Evolutionary conservation across 2,113 vertebrate genomes (phyloP).

Genomic region (Tamias sibiricus): DNA sequence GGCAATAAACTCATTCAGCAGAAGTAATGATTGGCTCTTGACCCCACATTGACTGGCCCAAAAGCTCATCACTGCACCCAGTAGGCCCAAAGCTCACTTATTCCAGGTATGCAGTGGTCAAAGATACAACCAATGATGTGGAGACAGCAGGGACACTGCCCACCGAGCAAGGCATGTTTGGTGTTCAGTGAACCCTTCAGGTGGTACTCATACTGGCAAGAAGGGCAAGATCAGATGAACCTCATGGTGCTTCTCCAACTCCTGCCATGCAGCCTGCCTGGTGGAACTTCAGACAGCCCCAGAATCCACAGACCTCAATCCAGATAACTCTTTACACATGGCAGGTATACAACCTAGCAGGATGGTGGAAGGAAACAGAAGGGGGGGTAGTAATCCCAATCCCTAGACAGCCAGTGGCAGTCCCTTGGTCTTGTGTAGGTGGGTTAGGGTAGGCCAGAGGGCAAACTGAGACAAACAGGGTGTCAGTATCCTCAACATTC

Average conservation of each 20-base stretch:
- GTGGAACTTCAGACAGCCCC: slow-evolving; percentile 86
- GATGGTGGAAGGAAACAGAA: neutral
- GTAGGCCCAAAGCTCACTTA: slow-evolving; percentile 89
- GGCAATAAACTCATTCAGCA: neutral
- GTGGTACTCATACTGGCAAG: slow-evolving; percentile 89
- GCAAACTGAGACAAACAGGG: slow-evolving; percentile 82
- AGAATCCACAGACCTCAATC: slow-evolving; percentile 85
- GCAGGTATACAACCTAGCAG: slow-evolving; percentile 90
- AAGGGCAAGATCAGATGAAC: neutral
- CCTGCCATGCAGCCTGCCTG: slow-evolving; percentile 89
- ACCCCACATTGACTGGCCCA: neutral
- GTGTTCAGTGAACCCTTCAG: slow-evolving; percentile 91
- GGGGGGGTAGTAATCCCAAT: neutral
- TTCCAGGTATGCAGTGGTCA: slow-evolving; percentile 89
- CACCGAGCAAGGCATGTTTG: slow-evolving; percentile 89
- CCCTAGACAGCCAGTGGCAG: slow-evolving; percentile 81
- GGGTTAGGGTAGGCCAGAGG: slow-evolving; percentile 83
- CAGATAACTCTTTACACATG: slow-evolving; percentile 89
- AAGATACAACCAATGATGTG: slow-evolving; percentile 90
- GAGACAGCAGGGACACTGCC: slow-evolving; percentile 91
- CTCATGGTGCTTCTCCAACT: neutral
- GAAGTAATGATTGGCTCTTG: neutral
- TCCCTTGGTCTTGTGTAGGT: slow-evolving; percentile 87
- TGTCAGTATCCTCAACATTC: neutral
- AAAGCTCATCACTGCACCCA: slow-evolving; percentile 89